Conservation (phyloP, 2,888 invertebrate genomes). For the Hesperia comma region DNA sequence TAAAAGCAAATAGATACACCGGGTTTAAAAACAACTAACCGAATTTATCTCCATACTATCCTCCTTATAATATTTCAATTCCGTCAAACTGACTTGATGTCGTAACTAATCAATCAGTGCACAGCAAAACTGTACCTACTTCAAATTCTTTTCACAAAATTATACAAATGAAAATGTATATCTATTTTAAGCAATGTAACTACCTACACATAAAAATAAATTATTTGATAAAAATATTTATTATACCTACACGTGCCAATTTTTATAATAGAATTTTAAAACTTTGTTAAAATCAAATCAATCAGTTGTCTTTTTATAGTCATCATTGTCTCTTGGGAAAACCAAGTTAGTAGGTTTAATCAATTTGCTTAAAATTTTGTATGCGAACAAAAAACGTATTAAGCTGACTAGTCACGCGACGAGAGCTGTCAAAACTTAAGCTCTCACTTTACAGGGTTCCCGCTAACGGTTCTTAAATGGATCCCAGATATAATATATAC, state of each 20-base stretch:
- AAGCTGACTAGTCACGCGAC: conserved; percentile 66
- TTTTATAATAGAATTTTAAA: too few relatives aligned
- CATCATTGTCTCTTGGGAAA: conserved; percentile 62
- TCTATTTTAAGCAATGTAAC: not conserved
- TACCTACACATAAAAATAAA: too few relatives aligned
- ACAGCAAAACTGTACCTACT: too few relatives aligned
- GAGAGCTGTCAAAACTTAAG: conserved; percentile 64
- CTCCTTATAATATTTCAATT: too few relatives aligned
- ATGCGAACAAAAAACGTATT: conserved; percentile 62
- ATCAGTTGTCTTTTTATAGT: conserved; percentile 51
- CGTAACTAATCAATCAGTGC: too few relatives aligned
- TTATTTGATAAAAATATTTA: too few relatives aligned
- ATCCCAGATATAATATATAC: conserved; percentile 40
- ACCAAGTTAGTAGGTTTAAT: conserved; percentile 72
- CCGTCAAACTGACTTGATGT: too few relatives aligned
- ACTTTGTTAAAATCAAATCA: not conserved
- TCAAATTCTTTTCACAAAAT: not conserved
- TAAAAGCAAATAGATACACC: conserved; percentile 29
- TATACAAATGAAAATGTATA: not conserved
- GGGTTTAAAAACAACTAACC: not conserved
- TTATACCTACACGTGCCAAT: too few relatives aligned
- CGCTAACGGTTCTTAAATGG: conserved; percentile 46
- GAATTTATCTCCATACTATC: too few relatives aligned
- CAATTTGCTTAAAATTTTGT: conserved; percentile 66
- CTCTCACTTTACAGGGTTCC: conserved; percentile 51